Evolutionary conservation across 2,797 vertebrate species (phyloP), one percentile per base, ranked within the genome.

Genomic region (Cheirogaleus major): DNA sequence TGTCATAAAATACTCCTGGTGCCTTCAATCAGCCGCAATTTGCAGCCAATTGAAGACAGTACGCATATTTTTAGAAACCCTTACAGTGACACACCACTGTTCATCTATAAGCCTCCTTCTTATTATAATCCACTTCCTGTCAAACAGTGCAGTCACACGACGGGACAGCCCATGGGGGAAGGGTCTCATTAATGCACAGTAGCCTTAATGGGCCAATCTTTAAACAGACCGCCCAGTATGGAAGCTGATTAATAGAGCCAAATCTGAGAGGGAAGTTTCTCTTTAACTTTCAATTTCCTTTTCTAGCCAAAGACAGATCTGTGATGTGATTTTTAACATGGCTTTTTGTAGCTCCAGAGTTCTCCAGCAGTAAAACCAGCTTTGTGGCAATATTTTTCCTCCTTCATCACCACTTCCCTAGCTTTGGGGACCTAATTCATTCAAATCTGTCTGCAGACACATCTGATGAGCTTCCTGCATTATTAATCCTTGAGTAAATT

Each of bases 401-500:
- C 20, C 41, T 95, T 95, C 30, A 30, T 17, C 67, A 89, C 57
- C 41, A 93, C 25, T 59, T 93, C 38, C 50, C 50, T 43, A 78
- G 85, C 50, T 93, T 75, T 81, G 59, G 75, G 67, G 61, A 93
- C 76, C 76, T 92, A 94, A 93, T 96, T 87, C 81, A 93, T 92
- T 96, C 70, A 65, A 70, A 94, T 92, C 32, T 90, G 25, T 69
- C 72, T 43, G 59, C 4, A 0, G 79, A 89, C 23, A 23, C 73
- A 84, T 72, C 59, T 92, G 89, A 96, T 59, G 67, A 84, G 48
- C 65, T 93, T 95, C 73, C 41, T 96, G 67, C 75, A 88, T 97
- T 97, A 97, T 96, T 97, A 97, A 97, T 96, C 79, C 43, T 88
- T 25, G 14, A 89, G 72, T 50, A 97, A 98, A 91, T 96, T 93